Conservation (phyloP, 2,797 vertebrate genomes). For the Enteromius treurensis region DNA sequence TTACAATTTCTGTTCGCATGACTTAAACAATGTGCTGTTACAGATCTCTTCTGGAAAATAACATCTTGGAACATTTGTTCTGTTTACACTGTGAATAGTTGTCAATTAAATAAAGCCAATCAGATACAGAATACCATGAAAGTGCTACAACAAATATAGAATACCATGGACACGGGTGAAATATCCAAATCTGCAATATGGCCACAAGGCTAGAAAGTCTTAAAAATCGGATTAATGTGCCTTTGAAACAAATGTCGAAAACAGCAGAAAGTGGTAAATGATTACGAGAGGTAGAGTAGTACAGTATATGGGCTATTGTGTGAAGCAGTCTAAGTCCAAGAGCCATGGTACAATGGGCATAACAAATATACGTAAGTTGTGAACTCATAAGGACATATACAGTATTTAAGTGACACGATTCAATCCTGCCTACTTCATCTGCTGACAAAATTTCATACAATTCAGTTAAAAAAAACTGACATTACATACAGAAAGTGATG, state of each 20-base stretch:
- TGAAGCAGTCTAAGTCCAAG: not conserved
- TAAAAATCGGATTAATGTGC: not conserved
- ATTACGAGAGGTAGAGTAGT: not conserved
- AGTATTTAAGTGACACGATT: not conserved
- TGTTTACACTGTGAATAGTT: not conserved
- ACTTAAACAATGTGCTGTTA: not conserved
- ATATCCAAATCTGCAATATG: not conserved
- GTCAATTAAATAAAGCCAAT: not conserved
- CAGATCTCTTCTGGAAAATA: not conserved
- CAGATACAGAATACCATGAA: not conserved
- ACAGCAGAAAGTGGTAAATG: not conserved
- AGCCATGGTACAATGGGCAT: not conserved
- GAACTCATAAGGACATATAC: not conserved
- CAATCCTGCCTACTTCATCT: not conserved
- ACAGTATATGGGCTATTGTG: too few species aligned
- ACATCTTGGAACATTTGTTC: not conserved
- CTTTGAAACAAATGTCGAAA: not conserved
- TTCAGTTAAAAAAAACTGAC: not conserved
- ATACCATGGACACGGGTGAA: not conserved
- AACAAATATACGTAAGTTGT: not conserved
- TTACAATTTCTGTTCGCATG: conserved; percentile 45
- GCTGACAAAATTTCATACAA: not conserved
- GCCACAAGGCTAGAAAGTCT: not conserved
- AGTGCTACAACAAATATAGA: not conserved
- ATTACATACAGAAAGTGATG: not conserved